These are phyloP conservation scores for Nomada fucata DNA, from an alignment of 2,888 invertebrate genomes.

Conservation along the genomic window DNA sequence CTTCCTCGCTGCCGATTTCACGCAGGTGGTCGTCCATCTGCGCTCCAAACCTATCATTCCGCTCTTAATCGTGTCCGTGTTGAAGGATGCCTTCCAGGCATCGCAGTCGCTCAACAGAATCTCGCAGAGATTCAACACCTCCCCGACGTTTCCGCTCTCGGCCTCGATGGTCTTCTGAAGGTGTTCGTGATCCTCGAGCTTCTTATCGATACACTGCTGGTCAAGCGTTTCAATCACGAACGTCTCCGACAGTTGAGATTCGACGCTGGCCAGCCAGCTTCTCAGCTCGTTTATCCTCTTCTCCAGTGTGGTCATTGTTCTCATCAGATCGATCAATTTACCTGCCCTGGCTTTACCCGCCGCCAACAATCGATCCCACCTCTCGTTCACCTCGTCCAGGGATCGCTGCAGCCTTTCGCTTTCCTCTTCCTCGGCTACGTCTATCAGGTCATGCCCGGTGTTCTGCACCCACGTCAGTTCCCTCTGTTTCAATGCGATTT, in stretches of 20 bases:
- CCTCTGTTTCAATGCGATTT: constrained; percentile 90
- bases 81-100: constrained; percentile 89
- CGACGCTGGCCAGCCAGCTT: constrained; percentile 90
- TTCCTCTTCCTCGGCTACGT: constrained; percentile 87
- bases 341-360: constrained; percentile 88
- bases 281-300: constrained; percentile 90
- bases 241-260: constrained; percentile 89
- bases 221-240: constrained; percentile 88
- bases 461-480: constrained; percentile 91
- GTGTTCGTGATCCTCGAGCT: constrained; percentile 89
- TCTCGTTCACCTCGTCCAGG: constrained; percentile 87
- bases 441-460: constrained; percentile 88
- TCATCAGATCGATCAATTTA: constrained; percentile 90
- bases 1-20: constrained; percentile 89
- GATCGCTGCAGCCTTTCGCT: constrained; percentile 86
- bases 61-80: constrained; percentile 88
- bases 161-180: constrained; percentile 91
- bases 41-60: constrained; percentile 90
- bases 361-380: constrained; percentile 89
- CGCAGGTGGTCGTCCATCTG: constrained; percentile 92
- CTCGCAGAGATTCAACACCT: constrained; percentile 92
- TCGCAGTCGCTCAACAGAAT: constrained; percentile 91
- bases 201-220: constrained; percentile 88
- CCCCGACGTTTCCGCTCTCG: constrained; percentile 91
- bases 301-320: constrained; percentile 90